These are phyloP conservation scores for Mormyrops attenuatus DNA, from an alignment of 2,797 vertebrate species.

Conservation along the genomic window DNA sequence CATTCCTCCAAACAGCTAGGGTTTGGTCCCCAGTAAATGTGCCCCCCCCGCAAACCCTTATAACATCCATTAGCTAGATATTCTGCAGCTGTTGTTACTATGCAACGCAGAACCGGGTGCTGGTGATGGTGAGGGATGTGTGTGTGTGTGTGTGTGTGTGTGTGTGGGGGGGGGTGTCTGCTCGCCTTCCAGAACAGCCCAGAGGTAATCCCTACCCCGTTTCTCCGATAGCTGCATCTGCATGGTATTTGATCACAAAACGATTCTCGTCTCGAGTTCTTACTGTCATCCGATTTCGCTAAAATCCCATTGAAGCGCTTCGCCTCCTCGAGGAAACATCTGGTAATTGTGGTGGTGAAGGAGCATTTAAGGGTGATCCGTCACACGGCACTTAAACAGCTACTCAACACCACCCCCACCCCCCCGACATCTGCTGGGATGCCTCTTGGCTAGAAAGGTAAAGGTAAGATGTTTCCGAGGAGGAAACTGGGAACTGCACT, in stretches of 20 bases:
- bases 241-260: not conserved
- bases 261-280: not conserved
- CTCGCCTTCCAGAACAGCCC: not conserved
- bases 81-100: slow-evolving; percentile 10
- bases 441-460: not conserved
- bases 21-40: not conserved
- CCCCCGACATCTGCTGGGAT: not conserved
- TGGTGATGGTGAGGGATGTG: not conserved
- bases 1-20: not conserved
- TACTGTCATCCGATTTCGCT: not conserved
- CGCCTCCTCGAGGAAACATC: not conserved
- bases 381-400: not conserved
- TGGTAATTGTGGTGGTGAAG: not conserved
- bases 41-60: not conserved
- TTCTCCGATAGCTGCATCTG: not conserved
- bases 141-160: not conserved
- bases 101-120: not conserved
- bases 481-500: not conserved
- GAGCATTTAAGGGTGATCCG: not conserved
- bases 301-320: not conserved
- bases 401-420: not conserved
- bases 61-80: not conserved
- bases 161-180: not conserved
- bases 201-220: not conserved
- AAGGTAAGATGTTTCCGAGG: not conserved